phyloP scores from a whole-genome alignment of 2,113 vertebrate genomes.

The Mohoua ochrocephala region DNA sequence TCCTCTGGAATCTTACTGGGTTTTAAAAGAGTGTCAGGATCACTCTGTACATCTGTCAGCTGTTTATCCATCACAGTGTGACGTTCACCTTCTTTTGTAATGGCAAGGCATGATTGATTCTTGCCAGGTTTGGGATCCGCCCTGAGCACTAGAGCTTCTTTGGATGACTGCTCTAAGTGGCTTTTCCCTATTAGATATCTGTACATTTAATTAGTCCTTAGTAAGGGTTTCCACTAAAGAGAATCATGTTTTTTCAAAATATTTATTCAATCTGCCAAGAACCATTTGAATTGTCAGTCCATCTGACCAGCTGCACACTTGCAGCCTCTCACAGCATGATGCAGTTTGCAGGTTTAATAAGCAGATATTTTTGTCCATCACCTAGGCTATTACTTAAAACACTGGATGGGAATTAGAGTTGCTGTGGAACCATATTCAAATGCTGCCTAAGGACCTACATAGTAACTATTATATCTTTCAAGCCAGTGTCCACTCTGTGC shows the following conservation, averaged over 20 bases:
- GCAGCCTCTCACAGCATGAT: background rate
- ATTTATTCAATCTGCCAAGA: background rate
- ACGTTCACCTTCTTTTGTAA: background rate
- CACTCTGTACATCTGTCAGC: background rate
- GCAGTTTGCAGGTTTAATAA: background rate
- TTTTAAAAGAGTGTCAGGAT: background rate
- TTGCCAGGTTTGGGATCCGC: background rate
- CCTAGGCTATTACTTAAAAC: background rate
- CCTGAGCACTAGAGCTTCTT: background rate
- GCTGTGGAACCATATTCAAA: background rate
- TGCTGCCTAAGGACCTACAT: background rate
- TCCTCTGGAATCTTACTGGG: background rate
- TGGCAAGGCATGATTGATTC: background rate
- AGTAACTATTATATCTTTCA: background rate
- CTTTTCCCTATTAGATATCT: background rate
- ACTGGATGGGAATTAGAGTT: background rate
- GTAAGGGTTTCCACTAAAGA: background rate
- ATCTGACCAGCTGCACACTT: background rate
- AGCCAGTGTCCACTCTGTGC: background rate
- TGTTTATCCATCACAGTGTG: background rate
- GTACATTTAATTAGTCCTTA: background rate
- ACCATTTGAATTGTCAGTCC: background rate
- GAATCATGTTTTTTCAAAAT: background rate
- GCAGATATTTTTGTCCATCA: background rate
- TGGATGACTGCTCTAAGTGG: background rate